Conservation (phyloP, 1,140 invertebrate species). For the Solenopsis fugax region DNA sequence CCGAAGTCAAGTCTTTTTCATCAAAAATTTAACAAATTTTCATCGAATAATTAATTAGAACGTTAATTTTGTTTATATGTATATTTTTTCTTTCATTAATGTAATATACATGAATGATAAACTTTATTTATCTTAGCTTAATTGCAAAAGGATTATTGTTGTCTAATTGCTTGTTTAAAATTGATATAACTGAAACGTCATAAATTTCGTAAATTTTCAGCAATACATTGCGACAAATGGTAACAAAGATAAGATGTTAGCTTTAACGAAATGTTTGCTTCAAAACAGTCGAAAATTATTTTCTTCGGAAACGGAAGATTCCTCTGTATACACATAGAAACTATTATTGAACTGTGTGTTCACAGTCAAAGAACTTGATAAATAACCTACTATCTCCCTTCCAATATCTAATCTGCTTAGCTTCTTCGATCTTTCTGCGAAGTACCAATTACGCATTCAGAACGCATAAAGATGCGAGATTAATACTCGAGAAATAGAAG, state of each 20-base stretch:
- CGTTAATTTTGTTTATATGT: neutral
- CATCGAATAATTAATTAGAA: neutral
- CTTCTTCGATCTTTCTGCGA: neutral
- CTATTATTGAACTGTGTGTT: neutral
- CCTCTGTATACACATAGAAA: neutral
- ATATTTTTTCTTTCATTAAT: neutral
- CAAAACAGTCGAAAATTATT: slow-evolving; percentile 8
- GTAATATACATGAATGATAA: neutral
- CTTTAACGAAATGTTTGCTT: neutral
- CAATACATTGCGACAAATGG: neutral
- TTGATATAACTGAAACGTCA: neutral
- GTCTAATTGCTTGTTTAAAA: neutral
- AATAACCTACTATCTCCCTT: slow-evolving; percentile 9
- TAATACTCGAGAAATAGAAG: slow-evolving; percentile 4
- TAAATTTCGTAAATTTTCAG: slow-evolving; percentile 12
- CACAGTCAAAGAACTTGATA: neutral
- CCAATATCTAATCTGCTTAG: neutral
- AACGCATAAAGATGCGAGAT: neutral
- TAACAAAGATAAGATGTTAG: neutral
- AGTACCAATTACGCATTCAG: neutral
- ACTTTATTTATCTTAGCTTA: neutral
- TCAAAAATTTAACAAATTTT: neutral
- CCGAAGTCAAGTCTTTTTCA: neutral
- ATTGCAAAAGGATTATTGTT: neutral
- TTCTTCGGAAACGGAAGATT: slow-evolving; percentile 26